Evolutionary conservation across 2,888 invertebrate genomes (phyloP).

Genomic region (Polia nebulosa): DNA sequence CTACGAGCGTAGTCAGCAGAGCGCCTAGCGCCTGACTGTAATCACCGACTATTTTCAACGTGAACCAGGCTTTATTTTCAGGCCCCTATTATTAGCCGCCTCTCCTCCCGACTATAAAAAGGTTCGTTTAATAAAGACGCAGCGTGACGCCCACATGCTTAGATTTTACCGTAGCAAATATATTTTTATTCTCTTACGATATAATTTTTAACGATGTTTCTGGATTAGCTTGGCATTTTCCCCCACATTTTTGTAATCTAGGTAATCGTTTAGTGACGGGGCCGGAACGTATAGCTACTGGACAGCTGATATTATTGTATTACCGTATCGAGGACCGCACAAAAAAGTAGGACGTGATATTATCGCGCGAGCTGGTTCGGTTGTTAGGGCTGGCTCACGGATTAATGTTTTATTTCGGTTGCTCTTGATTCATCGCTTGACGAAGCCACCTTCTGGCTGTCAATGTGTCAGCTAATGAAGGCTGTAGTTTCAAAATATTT

Average conservation of each 20-base stretch:
- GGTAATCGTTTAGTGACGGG: background rate
- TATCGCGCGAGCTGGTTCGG: background rate
- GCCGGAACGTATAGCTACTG: background rate
- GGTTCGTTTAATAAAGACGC: slow-evolving; percentile 4
- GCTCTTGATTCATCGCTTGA: background rate
- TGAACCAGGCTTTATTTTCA: slow-evolving; percentile 38
- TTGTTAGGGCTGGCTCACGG: background rate
- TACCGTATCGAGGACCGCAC: background rate
- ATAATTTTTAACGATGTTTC: background rate
- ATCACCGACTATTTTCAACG: slow-evolving; percentile 29
- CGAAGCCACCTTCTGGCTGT: no score
- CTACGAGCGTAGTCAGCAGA: slow-evolving; percentile 45
- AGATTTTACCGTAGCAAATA: background rate
- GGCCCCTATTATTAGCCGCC: slow-evolving; percentile 28
- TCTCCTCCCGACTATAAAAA: slow-evolving; percentile 3
- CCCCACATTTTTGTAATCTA: background rate
- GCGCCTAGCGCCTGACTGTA: slow-evolving; percentile 2
- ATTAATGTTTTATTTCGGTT: background rate
- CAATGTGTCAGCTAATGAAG: no score
- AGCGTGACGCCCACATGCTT: background rate
- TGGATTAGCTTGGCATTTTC: background rate
- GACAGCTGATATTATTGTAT: background rate
- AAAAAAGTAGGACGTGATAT: background rate
- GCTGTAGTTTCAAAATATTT: no score
- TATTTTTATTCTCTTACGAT: slow-evolving; percentile 1